Percentiles rank a stretch among this genome's conserved stretches.
These are phyloP conservation scores for Ligdia adustata DNA, from an alignment of 2,888 invertebrate genomes.

Conservation along the genomic window DNA sequence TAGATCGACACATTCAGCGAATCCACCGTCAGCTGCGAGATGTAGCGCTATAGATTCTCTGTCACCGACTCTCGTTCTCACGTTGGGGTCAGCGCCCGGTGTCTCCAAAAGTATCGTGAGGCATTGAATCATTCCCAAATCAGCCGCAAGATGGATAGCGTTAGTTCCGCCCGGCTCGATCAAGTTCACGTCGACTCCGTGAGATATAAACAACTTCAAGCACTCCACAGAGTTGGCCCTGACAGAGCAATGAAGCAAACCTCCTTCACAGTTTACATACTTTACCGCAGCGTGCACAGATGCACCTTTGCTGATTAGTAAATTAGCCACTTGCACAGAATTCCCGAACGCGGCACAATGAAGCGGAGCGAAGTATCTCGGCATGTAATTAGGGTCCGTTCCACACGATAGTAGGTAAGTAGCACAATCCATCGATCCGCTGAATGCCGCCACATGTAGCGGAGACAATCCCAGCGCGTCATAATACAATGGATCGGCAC, in stretches of 20 bases:
- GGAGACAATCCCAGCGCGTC: slow-evolving; percentile 90
- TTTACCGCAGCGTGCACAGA: slow-evolving; percentile 87
- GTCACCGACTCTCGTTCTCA: slow-evolving; percentile 87
- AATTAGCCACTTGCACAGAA: slow-evolving; percentile 90
- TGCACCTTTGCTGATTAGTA: slow-evolving; percentile 89
- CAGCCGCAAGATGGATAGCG: slow-evolving; percentile 92
- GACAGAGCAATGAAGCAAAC: slow-evolving; percentile 93
- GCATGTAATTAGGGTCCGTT: slow-evolving; percentile 87
- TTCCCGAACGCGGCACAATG: slow-evolving; percentile 96
- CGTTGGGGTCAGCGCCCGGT: slow-evolving; percentile 88
- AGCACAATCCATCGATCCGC: slow-evolving; percentile 89
- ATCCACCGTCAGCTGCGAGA: slow-evolving; percentile 94
- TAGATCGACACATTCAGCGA: slow-evolving; percentile 90
- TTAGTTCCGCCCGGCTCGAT: slow-evolving; percentile 90
- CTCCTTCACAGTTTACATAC: slow-evolving; percentile 88
- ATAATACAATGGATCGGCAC: slow-evolving; percentile 88
- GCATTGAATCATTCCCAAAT: slow-evolving; percentile 90
- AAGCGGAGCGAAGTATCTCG: slow-evolving; percentile 90
- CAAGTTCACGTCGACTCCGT: slow-evolving; percentile 90
- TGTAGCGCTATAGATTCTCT: slow-evolving; percentile 92
- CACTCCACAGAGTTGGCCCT: slow-evolving; percentile 93
- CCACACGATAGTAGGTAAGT: slow-evolving; percentile 87
- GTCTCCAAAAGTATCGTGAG: slow-evolving; percentile 89
- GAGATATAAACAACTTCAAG: slow-evolving; percentile 88
- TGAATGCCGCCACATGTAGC: slow-evolving; percentile 90